These are phyloP conservation scores for Alfaro cultratus DNA, from an alignment of 2,797 vertebrate genomes.

Conservation along the genomic window DNA sequence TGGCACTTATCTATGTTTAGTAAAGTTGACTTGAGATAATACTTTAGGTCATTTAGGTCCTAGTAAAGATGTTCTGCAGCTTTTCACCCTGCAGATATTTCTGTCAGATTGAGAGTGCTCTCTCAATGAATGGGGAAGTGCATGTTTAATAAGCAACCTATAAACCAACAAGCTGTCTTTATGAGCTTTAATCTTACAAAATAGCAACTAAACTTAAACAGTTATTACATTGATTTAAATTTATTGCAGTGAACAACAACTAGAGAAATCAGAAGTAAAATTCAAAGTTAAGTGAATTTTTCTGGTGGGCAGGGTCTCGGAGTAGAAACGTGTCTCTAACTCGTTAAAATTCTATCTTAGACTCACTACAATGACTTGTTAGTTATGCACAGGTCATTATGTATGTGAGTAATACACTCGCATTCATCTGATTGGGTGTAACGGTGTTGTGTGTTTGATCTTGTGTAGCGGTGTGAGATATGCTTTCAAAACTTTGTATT, in stretches of 20 bases:
- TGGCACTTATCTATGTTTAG: neutral
- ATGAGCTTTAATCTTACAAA: neutral
- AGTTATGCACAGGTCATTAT: too few relatives aligned
- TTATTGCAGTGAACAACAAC: neutral
- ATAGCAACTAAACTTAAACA: neutral
- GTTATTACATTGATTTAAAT: neutral
- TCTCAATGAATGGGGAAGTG: conserved; percentile 27
- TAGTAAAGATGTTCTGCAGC: neutral
- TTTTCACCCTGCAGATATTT: conserved; percentile 10
- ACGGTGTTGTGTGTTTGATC: neutral
- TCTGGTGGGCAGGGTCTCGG: neutral
- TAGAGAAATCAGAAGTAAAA: neutral
- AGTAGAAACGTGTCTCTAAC: neutral
- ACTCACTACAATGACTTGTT: conserved; percentile 6
- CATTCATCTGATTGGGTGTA: neutral
- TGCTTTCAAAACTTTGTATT: neutral
- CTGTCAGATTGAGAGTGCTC: conserved; percentile 25
- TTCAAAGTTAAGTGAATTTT: neutral
- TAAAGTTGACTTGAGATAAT: conserved; percentile 5
- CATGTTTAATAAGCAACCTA: conserved; percentile 5
- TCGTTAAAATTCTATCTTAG: conserved; percentile 5
- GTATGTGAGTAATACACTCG: neutral
- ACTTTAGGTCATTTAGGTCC: neutral
- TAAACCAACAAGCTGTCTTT: conserved; percentile 5
- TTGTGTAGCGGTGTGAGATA: neutral